A percentile compares a stretch with the other conserved stretches of the same genome.
Evolutionary conservation across 2,888 invertebrate species (phyloP).

Genomic region (Polydrusus pterygomalis): DNA sequence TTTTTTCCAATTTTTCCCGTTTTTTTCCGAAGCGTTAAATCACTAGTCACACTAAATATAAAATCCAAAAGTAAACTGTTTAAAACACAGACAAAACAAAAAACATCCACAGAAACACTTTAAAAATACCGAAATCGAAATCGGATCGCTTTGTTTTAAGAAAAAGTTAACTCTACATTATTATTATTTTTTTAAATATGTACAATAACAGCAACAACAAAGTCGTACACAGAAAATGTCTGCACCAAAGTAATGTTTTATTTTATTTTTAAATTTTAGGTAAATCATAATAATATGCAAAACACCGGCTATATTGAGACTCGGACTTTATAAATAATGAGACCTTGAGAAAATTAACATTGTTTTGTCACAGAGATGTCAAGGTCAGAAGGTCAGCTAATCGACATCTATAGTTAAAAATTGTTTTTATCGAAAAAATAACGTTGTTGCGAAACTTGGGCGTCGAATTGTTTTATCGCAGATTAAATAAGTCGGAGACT

Average conservation of each 20-base stretch:
- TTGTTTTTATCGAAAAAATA: conserved; percentile 5
- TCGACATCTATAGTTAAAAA: not conserved
- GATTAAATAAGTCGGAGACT: conserved; percentile 5
- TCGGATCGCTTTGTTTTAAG: too few relatives aligned
- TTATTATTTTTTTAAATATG: too few relatives aligned
- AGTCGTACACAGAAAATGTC: too few relatives aligned
- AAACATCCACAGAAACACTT: too few relatives aligned
- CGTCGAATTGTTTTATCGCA: not conserved
- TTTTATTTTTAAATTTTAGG: conserved; percentile 15
- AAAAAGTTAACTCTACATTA: too few relatives aligned
- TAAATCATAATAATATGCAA: conserved; percentile 22
- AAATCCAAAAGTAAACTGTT: too few relatives aligned
- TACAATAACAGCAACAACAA: too few relatives aligned
- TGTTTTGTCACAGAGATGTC: conserved; percentile 14
- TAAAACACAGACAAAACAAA: too few relatives aligned
- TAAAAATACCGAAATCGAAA: too few relatives aligned
- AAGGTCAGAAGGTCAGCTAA: conserved; percentile 18
- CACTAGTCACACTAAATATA: too few relatives aligned
- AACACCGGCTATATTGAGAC: conserved; percentile 16
- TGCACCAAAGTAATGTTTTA: conserved; percentile 5
- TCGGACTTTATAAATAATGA: conserved; percentile 15
- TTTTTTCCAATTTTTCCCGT: too few relatives aligned
- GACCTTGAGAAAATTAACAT: conserved; percentile 19
- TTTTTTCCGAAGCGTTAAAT: too few relatives aligned
- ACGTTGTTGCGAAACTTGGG: not conserved